These are phyloP conservation scores for Neuroscelio doddi DNA, from an alignment of 2,888 invertebrate genomes.

Conservation along the genomic window DNA sequence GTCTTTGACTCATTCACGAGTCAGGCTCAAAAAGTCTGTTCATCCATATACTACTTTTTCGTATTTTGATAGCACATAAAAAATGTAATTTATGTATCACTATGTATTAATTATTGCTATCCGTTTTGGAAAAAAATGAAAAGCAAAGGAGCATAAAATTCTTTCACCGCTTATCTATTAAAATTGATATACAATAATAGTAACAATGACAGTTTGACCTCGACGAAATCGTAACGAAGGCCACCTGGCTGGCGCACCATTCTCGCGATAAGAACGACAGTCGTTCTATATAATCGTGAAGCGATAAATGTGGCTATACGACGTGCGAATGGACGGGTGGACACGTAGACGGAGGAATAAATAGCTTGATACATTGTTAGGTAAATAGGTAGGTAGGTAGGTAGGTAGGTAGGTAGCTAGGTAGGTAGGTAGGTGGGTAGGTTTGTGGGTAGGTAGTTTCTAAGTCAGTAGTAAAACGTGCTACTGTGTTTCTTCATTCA, in stretches of 20 bases:
- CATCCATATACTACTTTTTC: no score
- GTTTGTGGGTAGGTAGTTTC: slow-evolving; percentile 8
- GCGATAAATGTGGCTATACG: slow-evolving; percentile 51
- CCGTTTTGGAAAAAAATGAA: slow-evolving; percentile 16
- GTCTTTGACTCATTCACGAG: no score
- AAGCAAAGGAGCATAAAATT: slow-evolving; percentile 37
- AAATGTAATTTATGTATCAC: no score
- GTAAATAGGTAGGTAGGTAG: slow-evolving; percentile 55
- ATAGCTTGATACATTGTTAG: slow-evolving; percentile 44
- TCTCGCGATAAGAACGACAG: slow-evolving; percentile 48
- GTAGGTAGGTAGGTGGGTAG: neutral
- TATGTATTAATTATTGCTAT: slow-evolving; percentile 5
- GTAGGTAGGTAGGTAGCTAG: slow-evolving; percentile 42
- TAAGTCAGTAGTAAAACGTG: slow-evolving; percentile 25
- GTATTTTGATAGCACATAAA: no score
- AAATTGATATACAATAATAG: slow-evolving; percentile 40
- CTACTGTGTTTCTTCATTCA: slow-evolving; percentile 29
- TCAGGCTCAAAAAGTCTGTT: no score
- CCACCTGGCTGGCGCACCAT: slow-evolving; percentile 47
- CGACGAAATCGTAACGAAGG: slow-evolving; percentile 65
- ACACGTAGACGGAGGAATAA: slow-evolving; percentile 49
- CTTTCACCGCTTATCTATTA: slow-evolving; percentile 31
- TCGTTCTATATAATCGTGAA: slow-evolving; percentile 53
- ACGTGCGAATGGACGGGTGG: slow-evolving; percentile 41
- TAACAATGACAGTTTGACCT: slow-evolving; percentile 60